These are phyloP conservation scores for Gymnocheta viridis DNA, from an alignment of 2,888 invertebrate species.

Conservation along the genomic window DNA sequence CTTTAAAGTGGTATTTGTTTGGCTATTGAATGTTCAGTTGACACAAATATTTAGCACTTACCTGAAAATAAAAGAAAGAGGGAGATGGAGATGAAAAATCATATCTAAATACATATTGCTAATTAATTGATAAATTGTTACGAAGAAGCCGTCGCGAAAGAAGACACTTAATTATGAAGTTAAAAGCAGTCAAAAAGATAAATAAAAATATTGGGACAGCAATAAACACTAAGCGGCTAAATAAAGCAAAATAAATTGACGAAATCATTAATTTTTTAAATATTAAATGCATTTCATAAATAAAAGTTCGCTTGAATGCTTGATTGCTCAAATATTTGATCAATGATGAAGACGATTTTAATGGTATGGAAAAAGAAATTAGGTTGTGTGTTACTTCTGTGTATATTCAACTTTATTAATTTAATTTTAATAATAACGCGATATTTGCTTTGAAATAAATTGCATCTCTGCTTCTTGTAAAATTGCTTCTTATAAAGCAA, in stretches of 20 bases:
- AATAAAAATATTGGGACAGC: not conserved
- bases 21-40: conserved; percentile 33
- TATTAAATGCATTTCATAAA: not conserved
- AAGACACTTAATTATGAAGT: not conserved
- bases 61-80: conserved; percentile 54
- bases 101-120: conserved; percentile 26
- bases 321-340: not conserved
- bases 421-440: no score
- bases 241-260: conserved; percentile 7
- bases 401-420: not conserved
- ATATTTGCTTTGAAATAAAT: not conserved
- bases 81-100: conserved; percentile 33
- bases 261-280: conserved; percentile 8
- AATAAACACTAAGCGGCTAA: not conserved
- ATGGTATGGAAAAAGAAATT: not conserved
- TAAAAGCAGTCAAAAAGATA: not conserved
- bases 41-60: conserved; percentile 69
- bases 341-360: not conserved
- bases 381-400: not conserved
- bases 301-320: not conserved
- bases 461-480: no score
- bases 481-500: no score
- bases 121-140: conserved; percentile 59
- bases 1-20: conserved; percentile 45
- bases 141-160: conserved; percentile 18